Conservation (phyloP, 2,797 vertebrate genomes). For the Rhynchonycteris naso region DNA sequence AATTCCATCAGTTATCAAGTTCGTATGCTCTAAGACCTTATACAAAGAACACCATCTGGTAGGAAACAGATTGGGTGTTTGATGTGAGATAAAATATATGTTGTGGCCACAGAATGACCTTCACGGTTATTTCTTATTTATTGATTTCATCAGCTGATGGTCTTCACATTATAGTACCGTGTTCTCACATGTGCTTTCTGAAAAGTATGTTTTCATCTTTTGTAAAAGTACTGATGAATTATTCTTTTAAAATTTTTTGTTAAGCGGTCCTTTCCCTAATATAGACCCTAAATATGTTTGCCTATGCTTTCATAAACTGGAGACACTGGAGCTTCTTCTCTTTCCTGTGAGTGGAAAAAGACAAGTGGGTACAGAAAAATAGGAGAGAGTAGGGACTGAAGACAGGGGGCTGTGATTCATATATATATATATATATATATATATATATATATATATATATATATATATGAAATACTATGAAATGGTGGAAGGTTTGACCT, state of each 20-base stretch:
- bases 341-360: background rate
- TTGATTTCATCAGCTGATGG: background rate
- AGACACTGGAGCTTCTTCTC: background rate
- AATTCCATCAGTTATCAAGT: background rate
- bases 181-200: background rate
- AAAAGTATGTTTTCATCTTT: background rate
- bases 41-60: background rate
- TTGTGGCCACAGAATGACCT: too few relatives aligned
- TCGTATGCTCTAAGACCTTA: background rate
- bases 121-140: background rate
- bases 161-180: background rate
- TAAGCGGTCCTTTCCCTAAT: background rate
- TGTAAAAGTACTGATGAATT: background rate
- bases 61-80: background rate
- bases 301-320: background rate
- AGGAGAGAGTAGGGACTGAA: background rate
- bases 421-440: background rate
- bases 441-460: too few relatives aligned
- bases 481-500: background rate
- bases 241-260: background rate
- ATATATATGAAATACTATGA: background rate
- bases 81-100: background rate
- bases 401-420: background rate
- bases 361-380: background rate
- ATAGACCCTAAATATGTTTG: background rate